phyloP scores from a whole-genome alignment of 2,797 vertebrate species.

The Carapus acus region DNA sequence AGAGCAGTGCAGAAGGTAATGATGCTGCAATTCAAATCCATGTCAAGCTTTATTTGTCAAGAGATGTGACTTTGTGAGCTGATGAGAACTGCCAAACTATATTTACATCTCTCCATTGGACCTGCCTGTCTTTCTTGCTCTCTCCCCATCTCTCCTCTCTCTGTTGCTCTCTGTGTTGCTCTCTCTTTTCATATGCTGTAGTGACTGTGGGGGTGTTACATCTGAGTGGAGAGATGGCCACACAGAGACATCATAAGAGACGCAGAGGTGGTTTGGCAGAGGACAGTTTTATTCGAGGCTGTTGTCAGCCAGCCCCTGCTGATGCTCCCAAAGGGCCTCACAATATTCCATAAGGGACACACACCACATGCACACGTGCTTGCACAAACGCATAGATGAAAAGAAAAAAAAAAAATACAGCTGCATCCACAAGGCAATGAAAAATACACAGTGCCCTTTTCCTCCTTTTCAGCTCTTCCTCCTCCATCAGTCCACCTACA shows the following conservation, averaged over 20 bases:
- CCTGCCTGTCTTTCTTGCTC: background rate
- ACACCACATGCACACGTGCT: constrained; percentile 1
- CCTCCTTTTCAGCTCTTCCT: background rate
- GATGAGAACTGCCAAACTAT: constrained; percentile 27
- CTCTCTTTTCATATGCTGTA: background rate
- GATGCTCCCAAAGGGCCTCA: constrained; percentile 23
- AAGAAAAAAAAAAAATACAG: constrained; percentile 20
- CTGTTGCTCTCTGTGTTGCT: background rate
- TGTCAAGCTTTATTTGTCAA: constrained; percentile 35
- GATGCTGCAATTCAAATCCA: constrained; percentile 30
- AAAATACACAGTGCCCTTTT: constrained; percentile 35
- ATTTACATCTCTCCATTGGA: constrained; percentile 19
- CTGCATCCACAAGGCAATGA: constrained; percentile 26
- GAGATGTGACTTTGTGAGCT: constrained; percentile 26
- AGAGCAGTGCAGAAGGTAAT: constrained; percentile 9
- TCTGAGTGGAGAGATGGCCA: too few relatives aligned
- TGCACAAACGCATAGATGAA: constrained; percentile 11
- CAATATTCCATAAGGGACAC: constrained; percentile 4
- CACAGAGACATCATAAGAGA: too few relatives aligned
- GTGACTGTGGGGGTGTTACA: too few relatives aligned
- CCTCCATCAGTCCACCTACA: constrained; percentile 33
- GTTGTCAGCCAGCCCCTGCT: constrained; percentile 42
- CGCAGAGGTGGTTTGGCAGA: too few relatives aligned
- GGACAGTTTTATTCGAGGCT: constrained; percentile 20
- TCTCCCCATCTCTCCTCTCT: background rate